A percentile compares a stretch with the other conserved stretches of the same genome.
Conservation (phyloP, 1,140 invertebrate genomes). For the Drosophila funebris region DNA sequence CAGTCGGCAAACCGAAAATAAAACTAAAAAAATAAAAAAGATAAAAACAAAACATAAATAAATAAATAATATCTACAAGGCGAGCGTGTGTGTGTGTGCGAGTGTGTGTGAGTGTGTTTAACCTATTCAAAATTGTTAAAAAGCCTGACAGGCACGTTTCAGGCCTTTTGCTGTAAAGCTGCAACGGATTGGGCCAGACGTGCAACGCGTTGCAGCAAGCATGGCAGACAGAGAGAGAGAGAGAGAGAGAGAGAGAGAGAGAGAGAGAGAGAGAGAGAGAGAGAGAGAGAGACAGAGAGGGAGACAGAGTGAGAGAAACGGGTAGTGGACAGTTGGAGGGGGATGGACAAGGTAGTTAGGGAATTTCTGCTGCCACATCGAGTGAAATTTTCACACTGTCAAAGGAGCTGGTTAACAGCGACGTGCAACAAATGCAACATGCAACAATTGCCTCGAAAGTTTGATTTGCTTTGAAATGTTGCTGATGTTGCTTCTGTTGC, state of each 20-base stretch:
- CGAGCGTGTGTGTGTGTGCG: conserved; percentile 12
- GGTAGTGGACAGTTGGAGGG: background rate
- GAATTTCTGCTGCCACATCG: conserved; percentile 51
- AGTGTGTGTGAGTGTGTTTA: conserved; percentile 34
- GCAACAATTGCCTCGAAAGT: conserved; percentile 58
- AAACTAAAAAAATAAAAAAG: conserved; percentile 30
- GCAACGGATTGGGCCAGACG: conserved; percentile 38
- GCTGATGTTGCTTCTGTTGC: conserved; percentile 38
- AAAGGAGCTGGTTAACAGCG: conserved; percentile 21
- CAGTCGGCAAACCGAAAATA: conserved; percentile 38
- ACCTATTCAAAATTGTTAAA: conserved; percentile 76
- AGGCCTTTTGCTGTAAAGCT: conserved; percentile 44
- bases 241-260: background rate
- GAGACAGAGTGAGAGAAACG: background rate
- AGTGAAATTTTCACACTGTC: conserved; percentile 61
- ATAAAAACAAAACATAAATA: conserved; percentile 41
- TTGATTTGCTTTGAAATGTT: conserved; percentile 48
- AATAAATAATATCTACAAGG: conserved; percentile 58
- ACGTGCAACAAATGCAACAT: conserved; percentile 28
- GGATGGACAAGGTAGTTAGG: background rate
- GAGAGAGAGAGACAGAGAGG: background rate
- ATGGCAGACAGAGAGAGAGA: background rate
- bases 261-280: background rate
- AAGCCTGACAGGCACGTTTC: conserved; percentile 75
- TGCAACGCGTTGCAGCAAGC: conserved; percentile 17